Conservation (phyloP, 2,888 invertebrate species). For the Beris chalybata region DNA sequence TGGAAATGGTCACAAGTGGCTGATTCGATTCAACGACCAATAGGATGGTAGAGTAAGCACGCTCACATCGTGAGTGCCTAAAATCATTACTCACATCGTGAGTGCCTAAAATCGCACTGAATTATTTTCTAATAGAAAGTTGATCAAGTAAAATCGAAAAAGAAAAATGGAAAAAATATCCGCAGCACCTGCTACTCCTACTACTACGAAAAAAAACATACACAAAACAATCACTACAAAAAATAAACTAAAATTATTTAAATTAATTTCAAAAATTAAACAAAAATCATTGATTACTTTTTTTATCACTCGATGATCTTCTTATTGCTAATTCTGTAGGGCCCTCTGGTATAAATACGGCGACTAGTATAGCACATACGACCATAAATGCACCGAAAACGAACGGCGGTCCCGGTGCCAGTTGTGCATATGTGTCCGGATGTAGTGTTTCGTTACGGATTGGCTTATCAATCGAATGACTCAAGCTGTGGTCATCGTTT, state of each 20-base stretch:
- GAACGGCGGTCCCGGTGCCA: slow-evolving; percentile 97
- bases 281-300: slow-evolving; percentile 58
- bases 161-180: too few species aligned
- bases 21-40: too few species aligned
- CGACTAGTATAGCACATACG: slow-evolving; percentile 91
- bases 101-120: too few species aligned
- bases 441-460: slow-evolving; percentile 47
- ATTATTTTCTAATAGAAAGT: too few species aligned
- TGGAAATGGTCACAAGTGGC: too few species aligned
- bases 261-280: not conserved
- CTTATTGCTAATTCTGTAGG: slow-evolving; percentile 54
- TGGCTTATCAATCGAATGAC: slow-evolving; percentile 49
- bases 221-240: slow-evolving; percentile 34
- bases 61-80: too few species aligned
- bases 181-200: too few species aligned
- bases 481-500: slow-evolving; percentile 68
- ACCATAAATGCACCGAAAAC: slow-evolving; percentile 97
- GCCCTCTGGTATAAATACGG: slow-evolving; percentile 80
- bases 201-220: slow-evolving; percentile 1
- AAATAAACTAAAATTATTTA: slow-evolving; percentile 17
- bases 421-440: slow-evolving; percentile 62
- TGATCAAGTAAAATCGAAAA: too few species aligned
- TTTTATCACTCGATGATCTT: slow-evolving; percentile 61
- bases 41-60: too few species aligned
- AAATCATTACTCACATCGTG: too few species aligned